Percentiles rank a stretch among this genome's conserved stretches.
These are phyloP conservation scores for Pardalotus punctatus DNA, from an alignment of 2,113 vertebrate genomes.

Conservation along the genomic window DNA sequence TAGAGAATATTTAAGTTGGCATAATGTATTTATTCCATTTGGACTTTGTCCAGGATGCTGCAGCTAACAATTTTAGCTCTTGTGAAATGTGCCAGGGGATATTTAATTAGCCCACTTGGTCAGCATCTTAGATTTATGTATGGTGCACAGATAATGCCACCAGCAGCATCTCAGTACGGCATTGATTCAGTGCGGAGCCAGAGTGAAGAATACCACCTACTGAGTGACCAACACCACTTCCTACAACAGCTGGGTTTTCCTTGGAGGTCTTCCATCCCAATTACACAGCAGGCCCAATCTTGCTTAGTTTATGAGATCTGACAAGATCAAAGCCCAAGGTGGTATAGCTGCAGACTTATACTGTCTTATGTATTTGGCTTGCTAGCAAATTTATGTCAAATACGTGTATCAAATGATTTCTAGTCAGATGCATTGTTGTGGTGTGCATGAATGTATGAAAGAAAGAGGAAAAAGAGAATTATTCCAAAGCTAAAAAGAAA, in stretches of 20 bases:
- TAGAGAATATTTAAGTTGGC: slow-evolving; percentile 29
- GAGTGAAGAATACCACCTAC: slow-evolving; percentile 53
- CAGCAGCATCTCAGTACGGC: neutral
- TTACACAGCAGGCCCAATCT: slow-evolving; percentile 65
- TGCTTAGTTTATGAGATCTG: slow-evolving; percentile 69
- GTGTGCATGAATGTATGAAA: neutral
- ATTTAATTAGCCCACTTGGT: slow-evolving; percentile 56
- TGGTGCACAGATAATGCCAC: neutral
- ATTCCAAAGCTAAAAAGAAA: neutral
- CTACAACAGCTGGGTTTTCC: slow-evolving; percentile 66
- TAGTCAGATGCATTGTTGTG: neutral
- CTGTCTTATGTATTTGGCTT: slow-evolving; percentile 58
- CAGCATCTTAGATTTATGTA: slow-evolving; percentile 44
- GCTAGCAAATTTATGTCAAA: slow-evolving; percentile 64
- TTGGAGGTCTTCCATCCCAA: slow-evolving; percentile 68
- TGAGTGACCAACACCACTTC: slow-evolving; percentile 57
- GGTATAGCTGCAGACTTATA: slow-evolving; percentile 52
- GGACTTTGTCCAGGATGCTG: slow-evolving; percentile 29
- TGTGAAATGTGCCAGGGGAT: slow-evolving; percentile 44
- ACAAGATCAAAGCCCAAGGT: slow-evolving; percentile 69
- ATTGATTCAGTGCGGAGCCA: slow-evolving; percentile 19
- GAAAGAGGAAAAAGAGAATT: neutral
- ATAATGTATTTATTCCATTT: neutral
- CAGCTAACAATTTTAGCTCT: slow-evolving; percentile 48
- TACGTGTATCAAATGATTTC: slow-evolving; percentile 35